Evolutionary conservation across 2,113 vertebrate genomes (phyloP).

Genomic region (Aptenodytes forsteri): DNA sequence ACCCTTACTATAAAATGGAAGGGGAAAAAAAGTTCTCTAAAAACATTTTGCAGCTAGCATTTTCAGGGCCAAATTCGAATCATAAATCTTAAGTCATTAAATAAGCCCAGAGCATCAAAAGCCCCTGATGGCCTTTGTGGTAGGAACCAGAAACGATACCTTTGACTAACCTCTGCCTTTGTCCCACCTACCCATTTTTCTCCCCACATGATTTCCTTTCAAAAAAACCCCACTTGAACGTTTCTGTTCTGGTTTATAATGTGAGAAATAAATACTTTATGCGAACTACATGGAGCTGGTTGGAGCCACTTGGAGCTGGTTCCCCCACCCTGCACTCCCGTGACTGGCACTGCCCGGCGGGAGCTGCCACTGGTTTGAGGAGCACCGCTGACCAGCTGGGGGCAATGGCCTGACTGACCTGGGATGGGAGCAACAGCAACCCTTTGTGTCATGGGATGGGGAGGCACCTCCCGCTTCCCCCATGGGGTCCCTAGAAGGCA

Average conservation of each 20-base stretch:
- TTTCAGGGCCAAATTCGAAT: not conserved
- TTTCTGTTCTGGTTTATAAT: not conserved
- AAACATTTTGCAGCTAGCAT: not conserved
- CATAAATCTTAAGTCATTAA: not conserved
- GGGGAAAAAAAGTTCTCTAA: not conserved
- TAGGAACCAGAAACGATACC: not conserved
- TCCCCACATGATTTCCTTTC: not conserved
- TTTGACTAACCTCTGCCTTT: not conserved
- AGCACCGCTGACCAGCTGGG: rapidly evolving
- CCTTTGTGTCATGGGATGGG: not conserved
- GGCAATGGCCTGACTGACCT: not conserved
- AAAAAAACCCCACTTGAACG: not conserved
- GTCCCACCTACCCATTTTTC: not conserved
- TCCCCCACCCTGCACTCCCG: rapidly evolving
- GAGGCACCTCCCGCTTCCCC: not conserved
- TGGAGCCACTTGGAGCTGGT: not conserved
- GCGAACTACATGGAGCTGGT: not conserved
- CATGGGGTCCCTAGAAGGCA: not conserved
- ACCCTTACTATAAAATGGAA: not conserved
- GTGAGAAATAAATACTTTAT: not conserved
- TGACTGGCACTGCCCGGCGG: rapidly evolving
- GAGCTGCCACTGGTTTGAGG: not conserved
- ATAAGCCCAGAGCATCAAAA: not conserved
- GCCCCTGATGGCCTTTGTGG: not conserved
- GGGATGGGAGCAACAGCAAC: not conserved